Conservation (phyloP, 2,888 invertebrate genomes). For the Pammene fasciana region DNA sequence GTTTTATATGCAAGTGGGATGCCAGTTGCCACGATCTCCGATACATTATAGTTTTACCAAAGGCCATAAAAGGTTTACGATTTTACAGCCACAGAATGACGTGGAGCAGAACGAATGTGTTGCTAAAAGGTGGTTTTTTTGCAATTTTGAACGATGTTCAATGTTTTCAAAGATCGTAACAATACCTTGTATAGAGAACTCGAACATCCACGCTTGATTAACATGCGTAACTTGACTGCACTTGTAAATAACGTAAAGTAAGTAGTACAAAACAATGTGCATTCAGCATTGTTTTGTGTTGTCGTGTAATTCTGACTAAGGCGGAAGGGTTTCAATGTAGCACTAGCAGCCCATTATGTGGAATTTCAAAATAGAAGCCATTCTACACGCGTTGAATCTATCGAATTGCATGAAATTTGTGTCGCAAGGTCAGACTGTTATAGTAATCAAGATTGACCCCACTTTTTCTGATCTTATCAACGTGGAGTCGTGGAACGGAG, state of each 20-base stretch:
- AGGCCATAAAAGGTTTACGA: slow-evolving; percentile 21
- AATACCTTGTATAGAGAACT: slow-evolving; percentile 7
- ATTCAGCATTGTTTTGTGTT: slow-evolving; percentile 19
- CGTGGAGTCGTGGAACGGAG: slow-evolving; percentile 39
- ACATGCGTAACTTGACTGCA: slow-evolving; percentile 12
- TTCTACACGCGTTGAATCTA: slow-evolving; percentile 29
- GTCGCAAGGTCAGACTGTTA: slow-evolving; percentile 35
- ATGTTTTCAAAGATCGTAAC: slow-evolving; percentile 2
- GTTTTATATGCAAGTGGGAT: slow-evolving; percentile 17
- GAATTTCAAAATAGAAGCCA: slow-evolving; percentile 38
- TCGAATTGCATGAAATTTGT: slow-evolving; percentile 29
- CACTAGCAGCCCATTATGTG: slow-evolving; percentile 29
- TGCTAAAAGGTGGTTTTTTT: not conserved
- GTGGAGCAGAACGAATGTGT: not conserved
- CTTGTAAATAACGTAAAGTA: slow-evolving; percentile 14
- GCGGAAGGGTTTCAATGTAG: slow-evolving; percentile 38
- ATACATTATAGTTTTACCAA: slow-evolving; percentile 10
- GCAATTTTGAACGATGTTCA: not conserved
- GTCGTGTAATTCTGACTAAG: slow-evolving; percentile 24
- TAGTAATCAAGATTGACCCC: slow-evolving; percentile 36
- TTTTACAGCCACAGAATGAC: slow-evolving; percentile 1
- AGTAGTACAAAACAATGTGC: slow-evolving; percentile 30
- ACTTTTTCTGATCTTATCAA: slow-evolving; percentile 39
- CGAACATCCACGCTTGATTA: slow-evolving; percentile 18
- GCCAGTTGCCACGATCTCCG: not conserved